Evolutionary conservation across 2,113 vertebrate species (phyloP).

Genomic region (Oreochromis spilurus): DNA sequence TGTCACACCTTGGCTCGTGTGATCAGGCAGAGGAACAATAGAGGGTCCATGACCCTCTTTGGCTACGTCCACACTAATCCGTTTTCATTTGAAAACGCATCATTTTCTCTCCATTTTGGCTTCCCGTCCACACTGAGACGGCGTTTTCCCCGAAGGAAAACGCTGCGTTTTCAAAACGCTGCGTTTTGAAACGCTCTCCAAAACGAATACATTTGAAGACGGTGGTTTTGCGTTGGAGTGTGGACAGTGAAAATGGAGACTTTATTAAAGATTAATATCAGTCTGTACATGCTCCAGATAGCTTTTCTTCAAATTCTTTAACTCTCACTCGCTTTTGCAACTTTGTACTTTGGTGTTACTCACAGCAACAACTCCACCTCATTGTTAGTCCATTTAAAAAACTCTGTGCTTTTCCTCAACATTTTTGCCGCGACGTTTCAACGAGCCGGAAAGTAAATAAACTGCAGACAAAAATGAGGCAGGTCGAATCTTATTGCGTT

Average conservation of each 20-base stretch:
- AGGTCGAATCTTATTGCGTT: rapidly evolving
- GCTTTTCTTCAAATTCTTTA: background rate
- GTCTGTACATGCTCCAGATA: rapidly evolving
- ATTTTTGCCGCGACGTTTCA: rapidly evolving
- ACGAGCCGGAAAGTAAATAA: background rate
- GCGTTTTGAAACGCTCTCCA: too few species aligned
- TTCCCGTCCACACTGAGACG: rapidly evolving
- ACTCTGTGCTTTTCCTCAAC: rapidly evolving
- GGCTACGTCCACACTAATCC: rapidly evolving
- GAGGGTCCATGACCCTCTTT: background rate
- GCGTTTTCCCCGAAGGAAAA: background rate
- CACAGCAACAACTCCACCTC: background rate
- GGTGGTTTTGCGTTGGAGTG: background rate
- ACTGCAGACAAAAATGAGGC: background rate
- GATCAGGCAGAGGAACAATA: background rate
- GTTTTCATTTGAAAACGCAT: background rate
- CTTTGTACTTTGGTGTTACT: background rate
- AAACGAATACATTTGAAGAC: background rate
- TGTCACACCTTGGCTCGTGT: background rate
- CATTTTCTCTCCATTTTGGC: background rate
- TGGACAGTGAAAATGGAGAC: rapidly evolving
- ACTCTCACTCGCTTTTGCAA: background rate
- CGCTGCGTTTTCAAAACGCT: too few species aligned
- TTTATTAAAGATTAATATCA: background rate
- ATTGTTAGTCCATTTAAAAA: background rate